Base-by-base conservation (phyloP, 1,140 invertebrate genomes). In the Apis florea region DNA sequence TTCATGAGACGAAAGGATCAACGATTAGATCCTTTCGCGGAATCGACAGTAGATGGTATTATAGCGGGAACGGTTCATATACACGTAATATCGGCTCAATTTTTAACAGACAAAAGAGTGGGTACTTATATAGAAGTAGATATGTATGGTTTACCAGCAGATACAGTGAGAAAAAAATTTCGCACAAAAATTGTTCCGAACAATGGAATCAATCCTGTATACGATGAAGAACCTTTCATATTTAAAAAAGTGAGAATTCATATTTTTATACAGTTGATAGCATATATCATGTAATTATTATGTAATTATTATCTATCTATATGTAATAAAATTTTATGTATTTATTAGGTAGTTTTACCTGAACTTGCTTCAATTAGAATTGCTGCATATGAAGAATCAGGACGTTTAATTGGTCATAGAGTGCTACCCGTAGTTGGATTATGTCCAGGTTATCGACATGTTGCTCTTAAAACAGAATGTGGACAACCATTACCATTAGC, bases 111-210 rank as follows among this genome's bases (percentile, higher is more conserved):
- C 89, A 99, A 98, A 93, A 96, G 98, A 85, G 97, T 98, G 24
- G 98, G 98, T 26, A 99, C 98, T 0, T 99, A 98, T 91, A 98
- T 99, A 2, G 99, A 99, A 93, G 98, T 99, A 49, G 99, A 99
- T 91, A 99, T 99, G 99, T 99, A 99, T 92, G 99, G 99, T 2
- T 94, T 99, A 80, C 98, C 99, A 0, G 99, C 99, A 0, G 99
- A 99, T 92, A 99, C 99, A 0, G 98, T 99, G 19, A 95, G 99
- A 54, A 99, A 99, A 94, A 98, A 98, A 94, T 99, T 99, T 93
- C 95, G 97, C 68, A 99, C 99, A 0, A 97, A 97, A 94, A 97
- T 97, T 31, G 97, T 99, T 17, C 96, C 97, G 0, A 98, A 97
- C 82, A 99, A 99, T 93, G 98, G 98, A n/a, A 97, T 99, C 84